Conservation (phyloP, 2,888 invertebrate species). For the Silvanus unidentatus region DNA sequence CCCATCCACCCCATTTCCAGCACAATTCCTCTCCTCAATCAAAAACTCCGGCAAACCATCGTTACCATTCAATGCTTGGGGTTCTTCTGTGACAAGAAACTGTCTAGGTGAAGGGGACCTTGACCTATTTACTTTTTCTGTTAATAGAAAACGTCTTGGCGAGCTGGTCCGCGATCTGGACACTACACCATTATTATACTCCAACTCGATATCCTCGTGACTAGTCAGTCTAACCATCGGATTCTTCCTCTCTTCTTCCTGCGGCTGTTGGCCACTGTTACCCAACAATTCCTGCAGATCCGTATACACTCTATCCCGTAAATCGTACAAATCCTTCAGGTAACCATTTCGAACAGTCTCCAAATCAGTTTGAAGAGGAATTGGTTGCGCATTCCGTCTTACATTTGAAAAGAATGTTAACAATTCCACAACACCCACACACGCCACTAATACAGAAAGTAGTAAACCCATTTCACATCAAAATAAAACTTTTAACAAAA, state of each 20-base stretch:
- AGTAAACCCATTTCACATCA: slow-evolving; percentile 65
- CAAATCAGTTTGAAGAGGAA: slow-evolving; percentile 15
- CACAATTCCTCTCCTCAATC: slow-evolving; percentile 17
- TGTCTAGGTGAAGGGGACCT: slow-evolving; percentile 18
- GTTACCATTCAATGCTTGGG: slow-evolving; percentile 15
- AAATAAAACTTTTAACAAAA: no score
- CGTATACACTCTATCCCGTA: slow-evolving; percentile 7
- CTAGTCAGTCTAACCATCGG: slow-evolving; percentile 17
- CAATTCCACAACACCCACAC: slow-evolving; percentile 68
- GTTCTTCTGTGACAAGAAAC: slow-evolving; percentile 24
- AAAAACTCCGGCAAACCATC: slow-evolving; percentile 27
- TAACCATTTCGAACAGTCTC: slow-evolving; percentile 12
- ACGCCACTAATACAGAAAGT: slow-evolving; percentile 67
- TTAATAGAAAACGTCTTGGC: slow-evolving; percentile 25
- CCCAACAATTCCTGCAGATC: slow-evolving; percentile 10
- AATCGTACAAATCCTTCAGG: slow-evolving; percentile 10
- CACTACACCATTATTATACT: slow-evolving; percentile 19
- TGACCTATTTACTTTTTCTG: slow-evolving; percentile 18
- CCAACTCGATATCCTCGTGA: slow-evolving; percentile 28
- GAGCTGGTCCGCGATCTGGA: slow-evolving; percentile 21
- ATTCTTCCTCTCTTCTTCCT: slow-evolving; percentile 3
- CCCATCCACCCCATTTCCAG: slow-evolving; percentile 8
- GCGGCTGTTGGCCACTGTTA: slow-evolving; percentile 5
- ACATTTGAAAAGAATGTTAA: slow-evolving; percentile 54
- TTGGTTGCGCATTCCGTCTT: slow-evolving; percentile 19